Base-by-base conservation (phyloP, 2,797 vertebrate species). In the Triplophysa bombifrons region DNA sequence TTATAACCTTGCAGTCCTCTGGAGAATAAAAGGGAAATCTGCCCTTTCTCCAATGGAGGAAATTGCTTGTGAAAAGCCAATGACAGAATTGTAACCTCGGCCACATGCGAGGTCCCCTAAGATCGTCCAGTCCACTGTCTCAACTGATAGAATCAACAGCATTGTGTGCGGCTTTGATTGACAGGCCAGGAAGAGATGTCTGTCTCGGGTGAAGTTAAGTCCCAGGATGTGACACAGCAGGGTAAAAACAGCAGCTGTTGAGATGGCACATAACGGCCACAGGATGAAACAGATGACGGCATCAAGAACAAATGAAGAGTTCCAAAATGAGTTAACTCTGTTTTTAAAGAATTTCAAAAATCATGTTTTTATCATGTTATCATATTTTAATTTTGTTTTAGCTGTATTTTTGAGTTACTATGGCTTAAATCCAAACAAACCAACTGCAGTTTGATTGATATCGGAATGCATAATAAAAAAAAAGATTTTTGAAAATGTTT, bases 31-130 rank as follows among this genome's bases (percentile, higher is more conserved):
- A 55, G 74, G 73, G 83, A 82, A 82, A 83, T 55, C 69, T 84
- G 73, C 67, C 74, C 86, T 89, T 78, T 88, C 46, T 83, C 46
- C 65, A 80, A 48, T 69, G 84, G 75, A 82, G 79, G 84, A 91
- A 88, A 90, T 87, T 86, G 81, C 82, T 85, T 83, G 84, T 82
- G 85, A 84, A 80, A 87, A 83, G 65, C 84, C 51, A 68, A 67
- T 88, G 82, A 84, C 80, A 75, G 85, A 81, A 77, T 75, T 75
- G 67, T 84, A 84, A 86, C 78, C 83, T 84, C 76, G 81, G 77
- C 82, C 81, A 78, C 78, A 76, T 84, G 69, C 53, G 72, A 82
- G 51, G 75, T 67, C 65, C 81, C 67, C 85, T 84, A 80, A 30
- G 41, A 76, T 88, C 82, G 80, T 74, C 56, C 46, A 34, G 83